phyloP scores from a whole-genome alignment of 1,140 invertebrate genomes.

The Agrilus planipennis region DNA sequence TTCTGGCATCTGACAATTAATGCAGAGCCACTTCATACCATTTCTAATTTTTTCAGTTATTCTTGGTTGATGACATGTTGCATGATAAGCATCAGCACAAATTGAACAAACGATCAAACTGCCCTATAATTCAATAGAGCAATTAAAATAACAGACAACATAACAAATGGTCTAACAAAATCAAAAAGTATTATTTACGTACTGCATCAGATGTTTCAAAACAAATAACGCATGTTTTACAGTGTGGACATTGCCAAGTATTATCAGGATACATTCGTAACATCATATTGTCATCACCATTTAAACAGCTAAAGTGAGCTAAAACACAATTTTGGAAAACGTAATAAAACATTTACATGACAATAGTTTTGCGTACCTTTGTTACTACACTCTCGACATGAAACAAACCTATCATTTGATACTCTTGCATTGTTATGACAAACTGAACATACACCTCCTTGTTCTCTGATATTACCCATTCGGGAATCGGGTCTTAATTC shows the following conservation, averaged over 20 bases:
- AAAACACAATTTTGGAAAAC: slow-evolving; percentile 23
- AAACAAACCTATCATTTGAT: slow-evolving; percentile 52
- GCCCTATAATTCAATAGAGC: slow-evolving; percentile 40
- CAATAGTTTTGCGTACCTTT: slow-evolving; percentile 44
- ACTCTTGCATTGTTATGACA: slow-evolving; percentile 44
- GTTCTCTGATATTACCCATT: slow-evolving; percentile 35
- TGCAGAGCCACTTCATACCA: slow-evolving; percentile 44
- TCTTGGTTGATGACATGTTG: slow-evolving; percentile 55
- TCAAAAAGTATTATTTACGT: slow-evolving; percentile 1
- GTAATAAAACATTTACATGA: background rate
- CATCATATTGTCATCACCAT: slow-evolving; percentile 47
- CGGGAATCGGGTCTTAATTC: slow-evolving; percentile 30
- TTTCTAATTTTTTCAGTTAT: slow-evolving; percentile 42
- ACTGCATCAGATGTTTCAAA: slow-evolving; percentile 53
- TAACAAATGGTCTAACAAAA: background rate
- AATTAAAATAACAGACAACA: background rate
- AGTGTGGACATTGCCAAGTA: slow-evolving; percentile 61
- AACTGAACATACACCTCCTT: slow-evolving; percentile 44
- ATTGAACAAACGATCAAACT: slow-evolving; percentile 62
- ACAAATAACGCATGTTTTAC: slow-evolving; percentile 56
- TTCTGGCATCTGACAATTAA: slow-evolving; percentile 38
- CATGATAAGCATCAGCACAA: slow-evolving; percentile 75
- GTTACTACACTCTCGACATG: slow-evolving; percentile 67
- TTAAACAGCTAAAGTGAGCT: slow-evolving; percentile 56
- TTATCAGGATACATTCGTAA: slow-evolving; percentile 50